Percentiles rank a stretch among this genome's conserved stretches.
phyloP scores from a whole-genome alignment of 1,140 invertebrate species.

The Papilio polytes region DNA sequence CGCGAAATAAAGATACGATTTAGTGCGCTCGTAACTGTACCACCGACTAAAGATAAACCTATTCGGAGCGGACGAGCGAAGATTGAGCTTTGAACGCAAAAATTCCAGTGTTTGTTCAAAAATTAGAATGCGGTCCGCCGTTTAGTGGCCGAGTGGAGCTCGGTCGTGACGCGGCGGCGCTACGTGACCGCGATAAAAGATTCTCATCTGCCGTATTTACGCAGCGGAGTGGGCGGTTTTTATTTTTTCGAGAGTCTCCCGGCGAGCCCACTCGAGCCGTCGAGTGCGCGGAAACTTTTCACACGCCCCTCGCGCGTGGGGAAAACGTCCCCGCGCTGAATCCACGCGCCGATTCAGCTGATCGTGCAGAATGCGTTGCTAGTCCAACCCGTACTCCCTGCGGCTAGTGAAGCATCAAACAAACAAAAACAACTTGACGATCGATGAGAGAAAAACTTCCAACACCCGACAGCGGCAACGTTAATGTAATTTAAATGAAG shows the following conservation, averaged over 20 bases:
- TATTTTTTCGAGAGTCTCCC: constrained; percentile 79
- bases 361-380: constrained; percentile 56
- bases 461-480: constrained; percentile 38
- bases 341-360: constrained; percentile 48
- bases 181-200: constrained; percentile 83
- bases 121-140: constrained; percentile 81
- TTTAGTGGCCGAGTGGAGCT: constrained; percentile 80
- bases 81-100: constrained; percentile 69
- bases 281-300: constrained; percentile 71
- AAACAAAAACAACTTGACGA: constrained; percentile 57
- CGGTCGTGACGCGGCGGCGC: constrained; percentile 78
- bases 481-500: constrained; percentile 81
- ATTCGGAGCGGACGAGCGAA: constrained; percentile 61
- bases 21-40: constrained; percentile 62
- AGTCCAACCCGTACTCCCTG: neutral
- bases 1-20: constrained; percentile 74
- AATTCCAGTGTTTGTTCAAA: constrained; percentile 78
- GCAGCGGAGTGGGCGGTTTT: constrained; percentile 81
- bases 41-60: constrained; percentile 63
- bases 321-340: constrained; percentile 58
- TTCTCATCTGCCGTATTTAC: constrained; percentile 83
- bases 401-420: constrained; percentile 58
- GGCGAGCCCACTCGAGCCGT: constrained; percentile 61
- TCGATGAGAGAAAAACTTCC: constrained; percentile 35
- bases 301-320: constrained; percentile 68